phyloP scores from a whole-genome alignment of 2,797 vertebrate genomes.

The Limosa lapponica region DNA sequence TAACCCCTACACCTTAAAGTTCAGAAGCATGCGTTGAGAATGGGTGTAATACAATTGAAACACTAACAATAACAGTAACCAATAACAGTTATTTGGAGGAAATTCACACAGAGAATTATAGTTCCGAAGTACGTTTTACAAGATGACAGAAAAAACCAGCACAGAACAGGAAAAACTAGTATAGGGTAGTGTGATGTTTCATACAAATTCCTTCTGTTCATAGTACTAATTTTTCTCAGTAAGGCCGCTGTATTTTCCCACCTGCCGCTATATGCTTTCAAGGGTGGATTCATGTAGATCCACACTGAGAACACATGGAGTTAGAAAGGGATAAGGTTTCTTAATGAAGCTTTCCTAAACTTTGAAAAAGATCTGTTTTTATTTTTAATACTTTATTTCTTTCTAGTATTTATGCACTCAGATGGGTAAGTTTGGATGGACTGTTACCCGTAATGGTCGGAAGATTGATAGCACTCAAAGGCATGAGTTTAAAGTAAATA shows the following conservation, averaged over 20 bases:
- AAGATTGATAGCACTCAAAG: neutral
- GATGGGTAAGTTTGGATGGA: neutral
- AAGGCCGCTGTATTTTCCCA: neutral
- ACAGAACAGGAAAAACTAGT: neutral
- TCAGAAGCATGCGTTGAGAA: slow-evolving; percentile 4
- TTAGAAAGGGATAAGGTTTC: neutral
- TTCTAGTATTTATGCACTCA: neutral
- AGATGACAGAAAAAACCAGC: neutral
- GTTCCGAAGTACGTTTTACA: neutral
- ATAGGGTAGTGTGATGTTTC: neutral
- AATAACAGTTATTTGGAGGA: slow-evolving; percentile 15
- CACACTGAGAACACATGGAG: neutral
- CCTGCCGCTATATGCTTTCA: neutral
- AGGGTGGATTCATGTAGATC: neutral
- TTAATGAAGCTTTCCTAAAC: neutral
- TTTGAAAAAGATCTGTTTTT: neutral
- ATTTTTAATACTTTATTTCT: neutral
- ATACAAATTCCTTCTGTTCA: neutral
- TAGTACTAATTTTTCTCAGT: slow-evolving; percentile 13
- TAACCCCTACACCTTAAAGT: neutral
- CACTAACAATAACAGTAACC: slow-evolving; percentile 14
- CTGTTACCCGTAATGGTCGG: neutral
- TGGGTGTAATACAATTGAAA: slow-evolving; percentile 12
- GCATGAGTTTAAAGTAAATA: neutral
- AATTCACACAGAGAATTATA: slow-evolving; percentile 27